Base-by-base conservation (phyloP, 92 coral and sea anemone species). In the Palythoa caribaeorum region DNA sequence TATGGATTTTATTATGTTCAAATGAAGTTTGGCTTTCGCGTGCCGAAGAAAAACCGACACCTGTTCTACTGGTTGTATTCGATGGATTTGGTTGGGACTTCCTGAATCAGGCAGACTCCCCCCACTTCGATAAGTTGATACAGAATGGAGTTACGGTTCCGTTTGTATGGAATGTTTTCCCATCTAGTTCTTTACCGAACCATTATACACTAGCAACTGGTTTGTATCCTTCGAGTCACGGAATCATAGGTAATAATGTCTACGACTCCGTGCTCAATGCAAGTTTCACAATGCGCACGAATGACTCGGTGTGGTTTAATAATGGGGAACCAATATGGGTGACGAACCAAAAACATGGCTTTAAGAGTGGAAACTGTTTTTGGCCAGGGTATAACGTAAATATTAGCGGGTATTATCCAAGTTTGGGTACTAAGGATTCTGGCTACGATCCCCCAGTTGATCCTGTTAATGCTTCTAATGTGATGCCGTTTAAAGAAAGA, bases 81-180 rank as follows among this genome's bases (percentile, higher is more conserved):
- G 99, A 96, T 73, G 99, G 95, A 15, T 94, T 96, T 80, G 98
- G 99, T 13, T 92, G 95, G 94, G 98, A 96, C 40, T 96, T 93
- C 62, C 78, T 96, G 48, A 87, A 83, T 80, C 92, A 93, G 90
- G 80, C 90, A 78, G 81, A 88, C 52, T 93, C 96, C 3, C 79
- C 80, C 0, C 87, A 93, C 44, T 86, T 94, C 73, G 63, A 90
- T 12, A 16, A 78, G 84, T 83, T 94, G 71, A 71, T 89, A 7
- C 80, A 87, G 13, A 38, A 83, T 3, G 99, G 99, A n/a, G 94
- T 90, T 0, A 90, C 91, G 28, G 96, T 94, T 9, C 80, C 90
- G 13, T 92, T 93, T 62, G 92, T 95, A 1, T 90, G 87, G 55
- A 96, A 96, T 38, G 99, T 96, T 9, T 96, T 93, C 71, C 98